These are phyloP conservation scores for Falcaria lacertinaria DNA, from an alignment of 2,888 invertebrate species.

Conservation along the genomic window DNA sequence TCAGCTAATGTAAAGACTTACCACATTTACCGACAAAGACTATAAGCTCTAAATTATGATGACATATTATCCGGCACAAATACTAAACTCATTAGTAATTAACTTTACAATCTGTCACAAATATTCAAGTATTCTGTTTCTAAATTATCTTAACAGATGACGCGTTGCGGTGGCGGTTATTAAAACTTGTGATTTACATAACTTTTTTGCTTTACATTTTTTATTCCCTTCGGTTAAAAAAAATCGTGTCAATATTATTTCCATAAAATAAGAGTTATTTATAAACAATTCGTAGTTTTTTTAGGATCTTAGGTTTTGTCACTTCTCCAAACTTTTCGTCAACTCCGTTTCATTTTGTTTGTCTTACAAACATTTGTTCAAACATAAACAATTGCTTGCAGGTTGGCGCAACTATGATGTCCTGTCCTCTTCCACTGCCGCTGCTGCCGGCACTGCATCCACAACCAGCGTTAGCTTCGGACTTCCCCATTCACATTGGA, in stretches of 20 bases:
- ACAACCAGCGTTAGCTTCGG: conserved; percentile 78
- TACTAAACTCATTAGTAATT: not conserved
- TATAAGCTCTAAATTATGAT: too few species aligned
- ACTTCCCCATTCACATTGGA: conserved; percentile 82
- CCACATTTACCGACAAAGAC: too few species aligned
- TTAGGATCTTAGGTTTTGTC: too few species aligned
- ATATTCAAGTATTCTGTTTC: conserved; percentile 26
- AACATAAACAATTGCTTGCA: conserved; percentile 25
- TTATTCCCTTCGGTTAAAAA: not conserved
- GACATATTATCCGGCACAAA: too few species aligned
- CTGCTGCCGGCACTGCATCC: conserved; percentile 81
- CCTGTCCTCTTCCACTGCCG: conserved; percentile 83
- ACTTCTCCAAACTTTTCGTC: not conserved
- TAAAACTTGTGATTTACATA: conserved; percentile 34
- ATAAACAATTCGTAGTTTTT: too few species aligned
- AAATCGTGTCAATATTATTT: too few species aligned
- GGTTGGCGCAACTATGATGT: conserved; percentile 82
- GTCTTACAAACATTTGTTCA: not conserved
- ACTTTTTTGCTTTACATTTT: conserved; percentile 27
- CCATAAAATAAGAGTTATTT: too few species aligned
- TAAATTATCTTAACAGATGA: conserved; percentile 39
- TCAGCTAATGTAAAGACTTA: too few species aligned
- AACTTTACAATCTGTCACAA: not conserved
- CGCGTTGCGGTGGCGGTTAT: conserved; percentile 25
- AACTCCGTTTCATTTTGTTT: too few species aligned